Percentiles rank a stretch among this genome's conserved stretches.
These are phyloP conservation scores for Helicolenus hilgendorfi DNA, from an alignment of 2,797 vertebrate species.

Conservation along the genomic window DNA sequence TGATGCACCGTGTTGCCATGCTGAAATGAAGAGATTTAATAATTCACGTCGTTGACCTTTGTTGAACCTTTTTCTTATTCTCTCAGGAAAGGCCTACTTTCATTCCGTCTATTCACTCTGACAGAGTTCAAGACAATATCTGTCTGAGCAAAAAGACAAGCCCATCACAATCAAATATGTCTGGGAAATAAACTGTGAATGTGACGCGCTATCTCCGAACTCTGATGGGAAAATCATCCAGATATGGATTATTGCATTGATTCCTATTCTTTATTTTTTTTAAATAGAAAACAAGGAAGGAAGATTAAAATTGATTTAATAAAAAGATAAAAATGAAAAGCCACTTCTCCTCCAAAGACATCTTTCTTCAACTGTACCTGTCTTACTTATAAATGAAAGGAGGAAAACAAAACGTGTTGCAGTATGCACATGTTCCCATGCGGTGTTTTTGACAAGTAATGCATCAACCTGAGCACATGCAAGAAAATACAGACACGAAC, in stretches of 20 bases:
- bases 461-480: not conserved
- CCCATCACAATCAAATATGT: slow-evolving; percentile 51
- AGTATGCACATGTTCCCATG: not conserved
- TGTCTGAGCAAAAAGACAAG: slow-evolving; percentile 53
- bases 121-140: slow-evolving; percentile 66
- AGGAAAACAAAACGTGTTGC: not conserved
- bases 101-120: slow-evolving; percentile 45
- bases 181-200: slow-evolving; percentile 57
- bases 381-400: slow-evolving; percentile 4
- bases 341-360: not conserved
- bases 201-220: slow-evolving; percentile 20
- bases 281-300: slow-evolving; percentile 65
- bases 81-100: slow-evolving; percentile 47
- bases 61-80: slow-evolving; percentile 62
- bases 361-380: not conserved
- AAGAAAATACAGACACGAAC: slow-evolving; percentile 2
- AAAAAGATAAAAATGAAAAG: slow-evolving; percentile 34
- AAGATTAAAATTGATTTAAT: slow-evolving; percentile 79
- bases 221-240: slow-evolving; percentile 60
- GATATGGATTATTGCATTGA: slow-evolving; percentile 75
- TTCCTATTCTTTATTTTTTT: slow-evolving; percentile 64
- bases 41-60: slow-evolving; percentile 76
- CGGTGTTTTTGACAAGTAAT: slow-evolving; percentile 4
- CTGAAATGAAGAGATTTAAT: slow-evolving; percentile 62
- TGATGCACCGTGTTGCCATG: slow-evolving; percentile 41